These are phyloP conservation scores for Calephelis virginiensis DNA, from an alignment of 1,140 invertebrate genomes.

Conservation along the genomic window DNA sequence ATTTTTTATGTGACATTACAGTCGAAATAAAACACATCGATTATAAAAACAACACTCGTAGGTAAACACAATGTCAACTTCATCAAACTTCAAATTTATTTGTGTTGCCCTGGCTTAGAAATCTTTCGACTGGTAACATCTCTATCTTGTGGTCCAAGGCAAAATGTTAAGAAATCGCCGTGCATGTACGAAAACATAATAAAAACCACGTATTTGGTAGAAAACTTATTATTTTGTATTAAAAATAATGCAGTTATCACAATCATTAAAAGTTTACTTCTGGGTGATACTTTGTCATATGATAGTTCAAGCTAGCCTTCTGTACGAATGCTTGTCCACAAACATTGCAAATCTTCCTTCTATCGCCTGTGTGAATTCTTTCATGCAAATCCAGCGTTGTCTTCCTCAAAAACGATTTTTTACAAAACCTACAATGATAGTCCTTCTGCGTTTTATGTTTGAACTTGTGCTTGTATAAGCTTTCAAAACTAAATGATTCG, in stretches of 20 bases:
- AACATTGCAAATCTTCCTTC: constrained; percentile 86
- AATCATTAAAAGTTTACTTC: constrained; percentile 49
- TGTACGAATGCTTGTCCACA: constrained; percentile 88
- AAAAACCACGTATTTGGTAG: too few species aligned
- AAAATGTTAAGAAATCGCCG: too few species aligned
- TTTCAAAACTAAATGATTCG: constrained; percentile 56
- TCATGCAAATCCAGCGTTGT: constrained; percentile 82
- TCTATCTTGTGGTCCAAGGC: too few species aligned
- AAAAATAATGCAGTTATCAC: not conserved
- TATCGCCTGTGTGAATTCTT: constrained; percentile 87
- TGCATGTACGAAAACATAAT: too few species aligned
- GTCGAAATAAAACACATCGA: too few species aligned
- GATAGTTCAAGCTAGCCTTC: constrained; percentile 76
- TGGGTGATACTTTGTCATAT: constrained; percentile 65
- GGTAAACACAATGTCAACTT: too few species aligned
- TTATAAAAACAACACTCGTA: too few species aligned
- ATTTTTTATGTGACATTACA: too few species aligned
- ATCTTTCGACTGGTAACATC: too few species aligned
- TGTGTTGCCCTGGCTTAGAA: too few species aligned
- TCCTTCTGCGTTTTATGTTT: constrained; percentile 65
- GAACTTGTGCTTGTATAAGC: constrained; percentile 62
- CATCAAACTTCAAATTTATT: too few species aligned
- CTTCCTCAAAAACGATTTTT: constrained; percentile 67
- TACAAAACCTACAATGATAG: constrained; percentile 59
- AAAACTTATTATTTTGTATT: too few species aligned